Conservation (phyloP, 2,797 vertebrate species). For the Liparis tanakae region DNA sequence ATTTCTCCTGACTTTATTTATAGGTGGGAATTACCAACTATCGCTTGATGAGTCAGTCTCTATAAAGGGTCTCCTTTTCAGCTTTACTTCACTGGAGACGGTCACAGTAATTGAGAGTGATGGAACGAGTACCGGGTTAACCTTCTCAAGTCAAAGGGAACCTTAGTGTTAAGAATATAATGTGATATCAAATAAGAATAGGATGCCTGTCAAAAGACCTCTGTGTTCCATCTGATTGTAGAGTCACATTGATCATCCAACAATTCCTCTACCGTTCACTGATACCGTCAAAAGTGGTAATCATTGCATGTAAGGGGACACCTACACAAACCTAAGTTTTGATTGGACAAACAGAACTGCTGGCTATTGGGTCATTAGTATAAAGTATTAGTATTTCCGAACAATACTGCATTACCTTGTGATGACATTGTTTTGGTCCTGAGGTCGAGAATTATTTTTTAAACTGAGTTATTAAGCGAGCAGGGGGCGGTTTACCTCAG, state of each 20-base stretch:
- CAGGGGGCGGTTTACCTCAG: too few species aligned
- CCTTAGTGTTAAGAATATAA: not conserved
- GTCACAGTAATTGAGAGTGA: not conserved
- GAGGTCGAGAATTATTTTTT: not conserved
- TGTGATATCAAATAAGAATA: not conserved
- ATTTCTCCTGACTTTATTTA: conserved; percentile 14
- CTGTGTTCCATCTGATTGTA: not conserved
- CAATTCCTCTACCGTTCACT: not conserved
- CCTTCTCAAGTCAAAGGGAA: not conserved
- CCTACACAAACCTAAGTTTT: not conserved
- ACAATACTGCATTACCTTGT: not conserved
- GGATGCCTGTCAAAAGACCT: not conserved
- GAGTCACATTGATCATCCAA: not conserved
- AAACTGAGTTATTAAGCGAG: not conserved
- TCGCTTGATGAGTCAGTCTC: too few species aligned
- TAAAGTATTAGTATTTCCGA: not conserved
- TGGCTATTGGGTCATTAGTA: not conserved
- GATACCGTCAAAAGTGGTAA: not conserved
- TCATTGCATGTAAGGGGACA: not conserved
- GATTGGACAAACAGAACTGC: not conserved
- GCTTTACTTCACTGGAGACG: not conserved
- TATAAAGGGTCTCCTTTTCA: not conserved
- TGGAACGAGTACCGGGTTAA: not conserved
- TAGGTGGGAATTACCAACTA: too few species aligned
- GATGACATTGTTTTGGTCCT: not conserved